Percentiles rank a stretch among this genome's conserved stretches.
phyloP scores from a whole-genome alignment of 2,888 invertebrate genomes.

The Eilema sororculum region DNA sequence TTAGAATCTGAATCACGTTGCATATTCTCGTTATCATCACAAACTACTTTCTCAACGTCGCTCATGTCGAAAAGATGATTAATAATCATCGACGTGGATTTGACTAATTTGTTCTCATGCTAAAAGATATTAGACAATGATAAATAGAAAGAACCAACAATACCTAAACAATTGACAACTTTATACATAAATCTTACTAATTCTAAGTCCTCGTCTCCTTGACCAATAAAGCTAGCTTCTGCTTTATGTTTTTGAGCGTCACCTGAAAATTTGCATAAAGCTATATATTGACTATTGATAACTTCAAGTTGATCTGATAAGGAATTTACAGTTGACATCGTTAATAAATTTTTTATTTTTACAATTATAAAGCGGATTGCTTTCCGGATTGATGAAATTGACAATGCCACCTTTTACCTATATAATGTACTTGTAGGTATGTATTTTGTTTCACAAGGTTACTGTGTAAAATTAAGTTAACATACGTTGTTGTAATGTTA shows the following conservation, averaged over 20 bases:
- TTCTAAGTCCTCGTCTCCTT: slow-evolving; percentile 77
- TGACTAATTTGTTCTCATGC: slow-evolving; percentile 61
- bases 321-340: neutral
- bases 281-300: neutral
- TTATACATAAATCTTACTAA: slow-evolving; percentile 54
- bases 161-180: neutral
- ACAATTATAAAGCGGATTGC: neutral
- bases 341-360: neutral
- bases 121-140: slow-evolving; percentile 37
- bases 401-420: neutral
- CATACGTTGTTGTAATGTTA: too few species aligned
- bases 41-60: slow-evolving; percentile 65
- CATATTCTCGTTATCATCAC: slow-evolving; percentile 54
- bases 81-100: slow-evolving; percentile 75
- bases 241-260: slow-evolving; percentile 45
- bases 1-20: slow-evolving; percentile 51
- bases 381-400: neutral
- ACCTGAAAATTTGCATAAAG: slow-evolving; percentile 51
- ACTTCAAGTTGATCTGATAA: neutral
- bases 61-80: slow-evolving; percentile 79
- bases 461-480: too few species aligned
- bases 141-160: slow-evolving; percentile 16
- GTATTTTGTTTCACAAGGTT: too few species aligned
- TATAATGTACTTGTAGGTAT: too few species aligned
- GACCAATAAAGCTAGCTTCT: slow-evolving; percentile 69